Base-by-base conservation (phyloP, 2,113 vertebrate species). In the Silurus glanis region DNA sequence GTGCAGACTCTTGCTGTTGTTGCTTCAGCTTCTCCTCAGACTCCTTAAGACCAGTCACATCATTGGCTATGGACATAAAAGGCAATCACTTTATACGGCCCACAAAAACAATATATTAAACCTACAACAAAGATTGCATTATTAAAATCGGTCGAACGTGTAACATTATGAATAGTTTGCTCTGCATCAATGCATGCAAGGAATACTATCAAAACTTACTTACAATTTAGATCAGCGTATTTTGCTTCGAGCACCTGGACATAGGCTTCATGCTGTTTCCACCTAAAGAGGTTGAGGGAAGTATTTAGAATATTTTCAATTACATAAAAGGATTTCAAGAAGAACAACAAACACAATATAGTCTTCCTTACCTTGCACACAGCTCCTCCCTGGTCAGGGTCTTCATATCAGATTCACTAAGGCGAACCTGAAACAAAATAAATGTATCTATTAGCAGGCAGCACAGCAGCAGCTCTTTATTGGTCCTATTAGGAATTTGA, bases 21-120 rank as follows among this genome's bases (percentile, higher is more conserved):
- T 99, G 98, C 93, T 99, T 99, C 85, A 99, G 86, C 91, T 99
- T 99, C 92, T 99, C 98, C 95, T 99, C 98, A 0, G 98, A 99
- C 89, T 99, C 98, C 93, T 98, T 97, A 93, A 99, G 92, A 58
- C 97, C 97, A 74, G 98, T 96, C 82, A 98, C 97, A 93, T 99
- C 98, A 89, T 99, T 99, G 91, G 98, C 98, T 99, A 85, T 5
- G 61, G 47, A 84, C 45, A 72, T 45, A 79, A 72, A 25, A 87
- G 62, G 9, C 37, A 69, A 23, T 59, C 61, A n/a, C 9, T 45
- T 61, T 25, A 62, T 53, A 45, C 1, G 13, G 1, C 9, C 61
- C 25, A 55, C 45, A 28, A 4, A 82, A n/a, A 58, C 53, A 71
- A 14, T 6, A 21, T n/a, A 72, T 2, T 17, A 37, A 72, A 45